Conservation (phyloP, 2,797 vertebrate genomes). For the Ataeniobius toweri region DNA sequence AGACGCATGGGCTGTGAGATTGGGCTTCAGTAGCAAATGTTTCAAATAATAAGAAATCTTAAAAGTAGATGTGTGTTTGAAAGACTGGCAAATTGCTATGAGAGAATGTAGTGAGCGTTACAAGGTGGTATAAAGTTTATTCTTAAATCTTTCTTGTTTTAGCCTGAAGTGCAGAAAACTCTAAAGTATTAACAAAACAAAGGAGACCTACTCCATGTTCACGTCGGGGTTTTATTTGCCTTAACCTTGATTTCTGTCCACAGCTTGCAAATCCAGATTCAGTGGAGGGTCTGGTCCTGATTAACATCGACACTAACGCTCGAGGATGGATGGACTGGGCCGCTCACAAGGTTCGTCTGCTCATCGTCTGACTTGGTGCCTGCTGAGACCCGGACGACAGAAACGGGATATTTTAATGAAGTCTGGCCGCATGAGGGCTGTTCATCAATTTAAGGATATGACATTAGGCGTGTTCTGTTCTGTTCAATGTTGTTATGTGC, state of each 20-base stretch:
- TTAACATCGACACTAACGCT: slow-evolving; percentile 89
- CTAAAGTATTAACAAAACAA: neutral
- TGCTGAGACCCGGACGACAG: neutral
- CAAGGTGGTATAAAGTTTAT: neutral
- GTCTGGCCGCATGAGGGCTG: slow-evolving; percentile 7
- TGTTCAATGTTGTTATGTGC: neutral
- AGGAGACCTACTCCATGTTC: neutral
- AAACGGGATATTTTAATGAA: slow-evolving; percentile 15
- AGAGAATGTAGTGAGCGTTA: neutral
- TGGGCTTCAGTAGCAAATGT: no score
- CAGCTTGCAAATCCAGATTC: slow-evolving; percentile 85
- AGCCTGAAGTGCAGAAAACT: neutral
- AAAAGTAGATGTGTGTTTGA: neutral
- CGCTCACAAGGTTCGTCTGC: slow-evolving; percentile 85
- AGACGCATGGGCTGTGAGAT: no score
- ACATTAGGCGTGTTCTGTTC: neutral
- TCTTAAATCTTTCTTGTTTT: neutral
- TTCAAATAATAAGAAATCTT: no score
- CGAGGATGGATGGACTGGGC: slow-evolving; percentile 95
- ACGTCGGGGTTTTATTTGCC: neutral
- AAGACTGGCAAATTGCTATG: neutral
- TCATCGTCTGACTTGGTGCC: neutral
- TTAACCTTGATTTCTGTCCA: neutral
- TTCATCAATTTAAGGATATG: slow-evolving; percentile 28
- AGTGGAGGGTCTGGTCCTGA: slow-evolving; percentile 89